These are phyloP conservation scores for Urocynchramus pylzowi DNA, from an alignment of 2,113 vertebrate species.

Conservation along the genomic window DNA sequence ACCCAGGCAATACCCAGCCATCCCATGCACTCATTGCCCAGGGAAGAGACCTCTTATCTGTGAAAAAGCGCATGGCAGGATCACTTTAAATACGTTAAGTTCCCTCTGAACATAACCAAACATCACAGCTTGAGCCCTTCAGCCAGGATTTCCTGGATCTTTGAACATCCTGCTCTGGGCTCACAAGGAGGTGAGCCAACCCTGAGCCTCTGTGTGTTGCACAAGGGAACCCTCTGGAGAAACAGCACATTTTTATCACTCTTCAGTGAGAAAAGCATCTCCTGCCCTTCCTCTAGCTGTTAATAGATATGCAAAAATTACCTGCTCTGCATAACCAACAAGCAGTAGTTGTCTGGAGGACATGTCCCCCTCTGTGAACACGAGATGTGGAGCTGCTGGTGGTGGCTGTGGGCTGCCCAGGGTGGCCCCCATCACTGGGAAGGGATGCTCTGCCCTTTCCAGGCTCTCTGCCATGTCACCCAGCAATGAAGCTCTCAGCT, in stretches of 20 bases:
- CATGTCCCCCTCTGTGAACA: background rate
- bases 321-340: background rate
- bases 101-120: background rate
- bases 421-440: background rate
- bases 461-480: background rate
- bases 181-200: background rate
- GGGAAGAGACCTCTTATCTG: background rate
- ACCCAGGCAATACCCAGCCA: background rate
- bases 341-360: background rate
- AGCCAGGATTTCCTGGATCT: background rate
- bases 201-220: background rate
- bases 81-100: background rate
- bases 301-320: background rate
- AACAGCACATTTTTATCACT: background rate
- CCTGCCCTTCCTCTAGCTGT: background rate
- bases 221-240: background rate
- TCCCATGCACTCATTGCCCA: background rate
- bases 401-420: background rate
- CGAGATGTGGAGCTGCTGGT: fast-evolving
- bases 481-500: background rate
- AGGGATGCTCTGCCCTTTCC: background rate
- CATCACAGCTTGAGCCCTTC: background rate
- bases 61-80: background rate
- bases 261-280: background rate
- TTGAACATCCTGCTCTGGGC: background rate